Conservation (phyloP, 2,113 vertebrate species). For the Eublepharis macularius region DNA sequence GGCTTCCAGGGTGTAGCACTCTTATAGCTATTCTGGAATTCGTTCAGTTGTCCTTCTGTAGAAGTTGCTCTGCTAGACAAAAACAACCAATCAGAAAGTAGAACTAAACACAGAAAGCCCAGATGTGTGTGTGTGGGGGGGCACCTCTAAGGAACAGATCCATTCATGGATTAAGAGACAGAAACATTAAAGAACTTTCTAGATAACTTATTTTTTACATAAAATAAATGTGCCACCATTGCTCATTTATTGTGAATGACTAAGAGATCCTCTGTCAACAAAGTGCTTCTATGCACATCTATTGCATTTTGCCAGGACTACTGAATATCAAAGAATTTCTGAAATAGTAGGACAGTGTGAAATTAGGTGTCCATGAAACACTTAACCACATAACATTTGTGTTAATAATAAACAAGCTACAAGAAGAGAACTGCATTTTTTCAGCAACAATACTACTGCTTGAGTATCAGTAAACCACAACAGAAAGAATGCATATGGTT, state of each 20-base stretch:
- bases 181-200: background rate
- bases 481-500: too few relatives aligned
- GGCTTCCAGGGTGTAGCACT: slow-evolving; percentile 57
- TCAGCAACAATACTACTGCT: too few relatives aligned
- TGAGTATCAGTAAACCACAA: too few relatives aligned
- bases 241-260: background rate
- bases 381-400: too few relatives aligned
- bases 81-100: slow-evolving; percentile 55
- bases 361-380: too few relatives aligned
- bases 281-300: background rate
- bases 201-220: background rate
- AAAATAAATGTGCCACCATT: background rate
- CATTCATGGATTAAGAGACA: background rate
- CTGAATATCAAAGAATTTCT: background rate
- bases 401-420: too few relatives aligned
- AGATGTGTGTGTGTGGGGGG: too few relatives aligned
- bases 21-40: slow-evolving; percentile 68
- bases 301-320: background rate
- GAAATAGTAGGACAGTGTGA: background rate
- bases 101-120: background rate
- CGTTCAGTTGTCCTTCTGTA: slow-evolving; percentile 65
- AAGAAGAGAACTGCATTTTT: too few relatives aligned
- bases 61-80: slow-evolving; percentile 66
- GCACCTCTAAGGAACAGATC: background rate
- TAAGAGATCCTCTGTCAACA: background rate